Conservation (phyloP, 2,797 vertebrate species). For the Clarias fuscus region DNA sequence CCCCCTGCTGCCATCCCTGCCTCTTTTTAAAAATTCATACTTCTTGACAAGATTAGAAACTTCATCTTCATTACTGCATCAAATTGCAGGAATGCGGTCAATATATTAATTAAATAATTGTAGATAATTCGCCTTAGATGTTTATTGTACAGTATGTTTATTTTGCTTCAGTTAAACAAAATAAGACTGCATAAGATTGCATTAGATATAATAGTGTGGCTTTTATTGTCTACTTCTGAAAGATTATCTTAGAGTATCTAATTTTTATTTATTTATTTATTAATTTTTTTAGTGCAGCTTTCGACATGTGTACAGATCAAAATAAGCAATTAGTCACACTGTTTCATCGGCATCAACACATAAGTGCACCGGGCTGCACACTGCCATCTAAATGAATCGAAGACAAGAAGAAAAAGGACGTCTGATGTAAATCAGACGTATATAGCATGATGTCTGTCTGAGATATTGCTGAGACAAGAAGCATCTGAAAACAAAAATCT, state of each 20-base stretch:
- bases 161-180: too few species aligned
- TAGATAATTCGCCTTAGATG: not conserved
- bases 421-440: not conserved
- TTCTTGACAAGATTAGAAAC: not conserved
- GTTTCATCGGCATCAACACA: not conserved
- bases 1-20: not conserved
- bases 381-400: not conserved
- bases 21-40: not conserved
- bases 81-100: not conserved
- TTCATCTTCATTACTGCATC: not conserved
- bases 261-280: too few species aligned
- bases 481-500: not conserved
- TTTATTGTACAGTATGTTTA: not conserved
- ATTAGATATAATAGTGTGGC: not conserved
- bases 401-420: not conserved
- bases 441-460: not conserved
- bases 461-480: not conserved
- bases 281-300: not conserved
- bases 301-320: not conserved
- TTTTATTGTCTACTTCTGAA: not conserved
- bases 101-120: not conserved
- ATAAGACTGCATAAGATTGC: not conserved
- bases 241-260: too few species aligned
- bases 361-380: not conserved
- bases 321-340: conserved; percentile 1